Percentiles rank a stretch among this genome's conserved stretches.
Conservation (phyloP, 2,888 invertebrate genomes). For the Fissipunctia ypsillon region DNA sequence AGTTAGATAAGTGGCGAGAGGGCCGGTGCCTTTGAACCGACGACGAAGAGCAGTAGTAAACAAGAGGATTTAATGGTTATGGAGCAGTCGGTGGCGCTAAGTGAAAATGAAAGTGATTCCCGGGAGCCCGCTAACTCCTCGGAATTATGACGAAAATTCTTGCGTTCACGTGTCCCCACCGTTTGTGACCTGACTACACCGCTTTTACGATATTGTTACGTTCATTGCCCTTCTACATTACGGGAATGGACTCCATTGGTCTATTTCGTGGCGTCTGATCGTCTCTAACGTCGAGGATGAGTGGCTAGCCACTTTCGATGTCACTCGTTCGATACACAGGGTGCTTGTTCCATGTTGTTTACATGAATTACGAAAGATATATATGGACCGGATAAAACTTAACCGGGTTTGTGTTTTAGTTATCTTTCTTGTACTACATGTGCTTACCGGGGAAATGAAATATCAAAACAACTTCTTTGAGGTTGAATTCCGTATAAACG, state of each 20-base stretch:
- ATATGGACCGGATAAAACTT: constrained; percentile 33
- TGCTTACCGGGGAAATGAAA: constrained; percentile 14
- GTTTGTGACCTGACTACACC: constrained; percentile 70
- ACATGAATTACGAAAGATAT: constrained; percentile 35
- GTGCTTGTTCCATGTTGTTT: constrained; percentile 24
- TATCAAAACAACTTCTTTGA: constrained; percentile 14
- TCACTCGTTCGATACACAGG: constrained; percentile 46
- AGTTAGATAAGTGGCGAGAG: constrained; percentile 77
- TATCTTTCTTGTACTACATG: constrained; percentile 18
- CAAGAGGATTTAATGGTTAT: constrained; percentile 85
- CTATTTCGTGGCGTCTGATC: constrained; percentile 62
- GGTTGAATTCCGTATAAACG: constrained; percentile 4
- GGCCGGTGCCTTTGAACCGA: constrained; percentile 71
- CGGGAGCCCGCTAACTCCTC: constrained; percentile 79
- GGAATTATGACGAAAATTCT: constrained; percentile 81
- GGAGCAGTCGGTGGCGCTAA: constrained; percentile 82
- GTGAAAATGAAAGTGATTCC: constrained; percentile 87
- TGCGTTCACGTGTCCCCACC: constrained; percentile 73
- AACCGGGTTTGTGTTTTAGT: constrained; percentile 26
- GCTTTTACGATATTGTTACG: constrained; percentile 76
- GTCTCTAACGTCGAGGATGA: constrained; percentile 56
- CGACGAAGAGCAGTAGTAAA: constrained; percentile 78
- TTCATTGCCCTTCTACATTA: constrained; percentile 75
- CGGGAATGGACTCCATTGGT: constrained; percentile 68
- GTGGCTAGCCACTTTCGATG: constrained; percentile 53